A percentile compares a stretch with the other conserved stretches of the same genome.
Conservation (phyloP, 2,113 vertebrate species). For the Cyprinodon variegatus region DNA sequence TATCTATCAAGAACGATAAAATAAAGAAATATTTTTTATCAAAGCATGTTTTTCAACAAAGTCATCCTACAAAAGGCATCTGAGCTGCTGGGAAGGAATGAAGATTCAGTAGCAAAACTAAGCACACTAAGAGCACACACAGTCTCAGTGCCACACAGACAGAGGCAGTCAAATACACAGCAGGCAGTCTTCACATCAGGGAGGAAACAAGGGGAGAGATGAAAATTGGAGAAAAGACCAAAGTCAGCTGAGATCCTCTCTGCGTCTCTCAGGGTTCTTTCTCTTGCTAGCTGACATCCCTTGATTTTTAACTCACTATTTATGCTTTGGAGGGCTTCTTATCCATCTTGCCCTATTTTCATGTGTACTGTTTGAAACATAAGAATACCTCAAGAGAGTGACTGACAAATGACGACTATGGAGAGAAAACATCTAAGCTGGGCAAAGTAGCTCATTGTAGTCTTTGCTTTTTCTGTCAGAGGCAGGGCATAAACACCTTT, state of each 20-base stretch:
- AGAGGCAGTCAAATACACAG: constrained; percentile 68
- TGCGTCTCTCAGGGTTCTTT: constrained; percentile 47
- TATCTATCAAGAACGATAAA: not conserved
- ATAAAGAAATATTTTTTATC: not conserved
- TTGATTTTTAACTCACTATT: constrained; percentile 53
- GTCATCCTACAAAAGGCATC: constrained; percentile 55
- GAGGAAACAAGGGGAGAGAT: constrained; percentile 44
- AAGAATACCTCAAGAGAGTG: constrained; percentile 41
- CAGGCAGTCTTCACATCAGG: constrained; percentile 58
- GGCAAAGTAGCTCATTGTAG: constrained; percentile 6
- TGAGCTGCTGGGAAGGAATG: constrained; percentile 29
- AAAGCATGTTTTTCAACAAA: constrained; percentile 62
- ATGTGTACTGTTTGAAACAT: constrained; percentile 52
- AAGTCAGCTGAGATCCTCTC: constrained; percentile 35
- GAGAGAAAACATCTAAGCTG: constrained; percentile 18
- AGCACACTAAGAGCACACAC: constrained; percentile 18
- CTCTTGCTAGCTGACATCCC: constrained; percentile 34
- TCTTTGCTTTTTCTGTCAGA: constrained; percentile 25
- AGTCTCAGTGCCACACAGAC: constrained; percentile 28
- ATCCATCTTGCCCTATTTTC: constrained; percentile 51
- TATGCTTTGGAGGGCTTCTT: constrained; percentile 48
- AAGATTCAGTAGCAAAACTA: constrained; percentile 7
- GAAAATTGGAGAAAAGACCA: constrained; percentile 44
- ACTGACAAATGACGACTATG: constrained; percentile 44
- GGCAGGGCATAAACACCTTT: constrained; percentile 18